Evolutionary conservation across 1,140 invertebrate genomes (phyloP).

Genomic region (Aplysia californica): DNA sequence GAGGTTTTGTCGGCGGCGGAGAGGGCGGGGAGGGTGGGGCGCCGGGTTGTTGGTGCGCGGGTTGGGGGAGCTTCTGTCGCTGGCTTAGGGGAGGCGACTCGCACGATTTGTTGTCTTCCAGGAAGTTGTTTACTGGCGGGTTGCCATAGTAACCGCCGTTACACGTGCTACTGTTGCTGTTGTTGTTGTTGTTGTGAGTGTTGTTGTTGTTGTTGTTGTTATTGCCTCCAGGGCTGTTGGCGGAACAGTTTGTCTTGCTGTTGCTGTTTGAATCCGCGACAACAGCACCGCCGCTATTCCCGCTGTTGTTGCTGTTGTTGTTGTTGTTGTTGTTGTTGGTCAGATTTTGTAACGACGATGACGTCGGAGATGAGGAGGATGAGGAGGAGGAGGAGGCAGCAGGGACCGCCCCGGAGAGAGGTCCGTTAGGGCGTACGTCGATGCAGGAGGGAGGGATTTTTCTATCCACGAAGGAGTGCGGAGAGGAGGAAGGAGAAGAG

Average conservation of each 20-base stretch:
- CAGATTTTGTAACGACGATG: conserved; percentile 12
- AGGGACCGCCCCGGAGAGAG: not conserved
- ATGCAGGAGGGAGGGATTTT: conserved; percentile 6
- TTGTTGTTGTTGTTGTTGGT: conserved; percentile 7
- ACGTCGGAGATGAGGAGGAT: conserved; percentile 16
- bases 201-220: conserved; percentile 12
- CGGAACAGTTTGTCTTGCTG: not conserved
- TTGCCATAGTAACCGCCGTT: conserved; percentile 29
- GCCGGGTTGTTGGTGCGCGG: conserved; percentile 14
- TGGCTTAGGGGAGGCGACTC: conserved; percentile 22
- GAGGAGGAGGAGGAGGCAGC: conserved; percentile 10
- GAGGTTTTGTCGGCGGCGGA: conserved; percentile 35
- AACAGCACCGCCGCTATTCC: no score
- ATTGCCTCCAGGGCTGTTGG: not conserved
- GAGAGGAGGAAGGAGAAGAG: conserved; percentile 8
- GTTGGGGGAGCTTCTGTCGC: conserved; percentile 9
- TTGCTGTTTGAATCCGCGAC: not conserved
- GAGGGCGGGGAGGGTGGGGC: conserved; percentile 6
- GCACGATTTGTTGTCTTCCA: conserved; percentile 13
- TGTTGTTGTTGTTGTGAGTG: conserved; percentile 36
- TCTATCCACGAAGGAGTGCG: conserved; percentile 15
- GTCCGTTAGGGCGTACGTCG: no score
- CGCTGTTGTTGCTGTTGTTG: not conserved
- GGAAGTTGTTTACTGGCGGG: conserved; percentile 5
- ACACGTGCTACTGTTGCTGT: conserved; percentile 43